Evolutionary conservation across 2,113 vertebrate genomes (phyloP), one percentile per base, ranked within the genome.

Genomic region (Clarias magur): DNA sequence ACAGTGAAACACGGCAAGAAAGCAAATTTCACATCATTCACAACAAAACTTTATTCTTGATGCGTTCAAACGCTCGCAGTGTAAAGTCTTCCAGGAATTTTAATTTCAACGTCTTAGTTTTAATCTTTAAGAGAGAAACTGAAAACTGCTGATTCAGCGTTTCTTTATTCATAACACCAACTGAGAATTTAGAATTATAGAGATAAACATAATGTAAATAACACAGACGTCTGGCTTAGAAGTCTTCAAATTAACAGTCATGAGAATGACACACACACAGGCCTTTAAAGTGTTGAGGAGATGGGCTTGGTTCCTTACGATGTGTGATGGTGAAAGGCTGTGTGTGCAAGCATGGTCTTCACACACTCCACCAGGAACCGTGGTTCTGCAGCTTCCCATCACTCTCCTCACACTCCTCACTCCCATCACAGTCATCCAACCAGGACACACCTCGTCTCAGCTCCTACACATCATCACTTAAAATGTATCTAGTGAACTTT

Each of bases 21-120:
- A 48, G 21, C 72, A 75, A 21, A 78, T 79, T 17, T 79, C 75
- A 54, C 48, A 54, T 59, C 12, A 30, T 62, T 85, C 59, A 1
- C 60, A 85, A 53, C 34, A 11, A 19, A 75, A 62, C 57, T 85
- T 84, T 85, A 85, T 85, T 85, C 15, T 76, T 21, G 21, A 73
- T 54, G 4, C 7, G 21, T 73, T 59, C 21, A 60, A 34, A 73
- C 7, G 0, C 13, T 65, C 59, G n/a, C 63, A 34, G 5, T 19
- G 15, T 21, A 21, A 59, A 34, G 59, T 59, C 8, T 59, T 11
- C 17, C 56, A 30, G 15, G 8, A 57, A 54, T 27, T 34, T 13
- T 17, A 13, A 56, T 25, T n/a, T 4, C 5, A 76, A 30, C 1
- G 3, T 3, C 1, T n/a, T 56, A n/a, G 48, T 9, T 56, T 56